Conservation (phyloP, 2,113 vertebrate species). For the Eulemur macaco region DNA sequence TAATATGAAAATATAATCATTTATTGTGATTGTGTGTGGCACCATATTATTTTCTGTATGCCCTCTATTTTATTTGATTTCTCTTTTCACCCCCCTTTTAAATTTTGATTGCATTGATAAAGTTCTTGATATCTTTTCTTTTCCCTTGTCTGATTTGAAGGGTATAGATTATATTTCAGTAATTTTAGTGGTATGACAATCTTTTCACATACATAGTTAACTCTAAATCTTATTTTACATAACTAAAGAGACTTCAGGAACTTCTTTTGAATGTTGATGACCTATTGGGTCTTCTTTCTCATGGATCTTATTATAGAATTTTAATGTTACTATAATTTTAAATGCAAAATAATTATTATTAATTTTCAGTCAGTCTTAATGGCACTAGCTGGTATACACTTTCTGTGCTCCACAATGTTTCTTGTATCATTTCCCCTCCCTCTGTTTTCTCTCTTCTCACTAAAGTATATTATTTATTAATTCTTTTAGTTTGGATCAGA, state of each 20-base stretch:
- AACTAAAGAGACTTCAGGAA: background rate
- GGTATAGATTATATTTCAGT: background rate
- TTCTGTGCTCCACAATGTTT: background rate
- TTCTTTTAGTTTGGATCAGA: background rate
- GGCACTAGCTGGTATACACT: accelerated
- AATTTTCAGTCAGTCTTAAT: background rate
- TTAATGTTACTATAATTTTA: background rate
- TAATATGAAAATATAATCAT: background rate
- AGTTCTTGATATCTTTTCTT: background rate
- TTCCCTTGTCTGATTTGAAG: background rate
- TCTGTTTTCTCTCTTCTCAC: background rate
- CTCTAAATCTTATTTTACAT: background rate
- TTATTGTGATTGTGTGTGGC: background rate
- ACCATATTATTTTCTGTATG: background rate
- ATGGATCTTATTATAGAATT: background rate
- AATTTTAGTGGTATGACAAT: background rate
- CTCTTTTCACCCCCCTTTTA: accelerated
- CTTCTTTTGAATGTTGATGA: background rate
- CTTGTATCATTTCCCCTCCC: background rate
- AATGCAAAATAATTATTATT: background rate
- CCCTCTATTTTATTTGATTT: background rate
- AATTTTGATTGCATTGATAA: background rate
- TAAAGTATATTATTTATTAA: background rate
- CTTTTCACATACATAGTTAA: background rate
- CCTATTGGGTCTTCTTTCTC: background rate